These are phyloP conservation scores for Euwallacea similis DNA, from an alignment of 1,140 invertebrate species.

Conservation along the genomic window DNA sequence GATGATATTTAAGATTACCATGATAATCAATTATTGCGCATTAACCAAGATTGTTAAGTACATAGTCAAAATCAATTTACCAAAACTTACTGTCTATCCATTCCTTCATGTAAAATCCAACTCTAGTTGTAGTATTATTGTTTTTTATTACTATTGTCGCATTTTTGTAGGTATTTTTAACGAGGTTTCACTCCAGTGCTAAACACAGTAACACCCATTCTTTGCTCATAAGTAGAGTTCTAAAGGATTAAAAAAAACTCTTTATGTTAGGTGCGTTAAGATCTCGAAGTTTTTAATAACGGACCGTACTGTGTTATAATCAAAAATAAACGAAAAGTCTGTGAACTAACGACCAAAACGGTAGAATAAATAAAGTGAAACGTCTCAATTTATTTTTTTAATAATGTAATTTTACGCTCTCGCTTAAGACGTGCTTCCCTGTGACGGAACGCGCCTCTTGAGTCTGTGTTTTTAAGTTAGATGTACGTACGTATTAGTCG, in stretches of 20 bases:
- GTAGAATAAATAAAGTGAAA: slow-evolving; percentile 18
- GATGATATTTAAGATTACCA: slow-evolving; percentile 24
- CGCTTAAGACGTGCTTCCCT: no score
- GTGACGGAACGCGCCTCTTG: no score
- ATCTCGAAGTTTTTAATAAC: slow-evolving; percentile 31
- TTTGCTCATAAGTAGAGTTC: no score
- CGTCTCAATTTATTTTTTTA: slow-evolving; percentile 30
- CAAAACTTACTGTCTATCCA: no score
- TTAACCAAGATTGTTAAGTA: background rate
- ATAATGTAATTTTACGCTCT: background rate
- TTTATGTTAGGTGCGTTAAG: slow-evolving; percentile 3
- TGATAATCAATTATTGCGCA: slow-evolving; percentile 15
- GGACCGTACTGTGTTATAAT: slow-evolving; percentile 33
- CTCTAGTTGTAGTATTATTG: background rate
- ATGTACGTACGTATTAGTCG: slow-evolving; percentile 3
- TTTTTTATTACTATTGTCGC: no score
- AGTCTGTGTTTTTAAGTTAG: no score
- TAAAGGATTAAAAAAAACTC: background rate
- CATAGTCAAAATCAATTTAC: no score
- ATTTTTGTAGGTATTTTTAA: no score
- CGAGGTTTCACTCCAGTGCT: no score
- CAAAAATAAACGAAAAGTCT: slow-evolving; percentile 11
- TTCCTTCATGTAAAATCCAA: background rate
- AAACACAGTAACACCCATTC: no score
- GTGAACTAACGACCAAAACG: slow-evolving; percentile 24